phyloP scores from a whole-genome alignment of 2,888 invertebrate genomes.

The Prosopocoilus inquinatus region DNA sequence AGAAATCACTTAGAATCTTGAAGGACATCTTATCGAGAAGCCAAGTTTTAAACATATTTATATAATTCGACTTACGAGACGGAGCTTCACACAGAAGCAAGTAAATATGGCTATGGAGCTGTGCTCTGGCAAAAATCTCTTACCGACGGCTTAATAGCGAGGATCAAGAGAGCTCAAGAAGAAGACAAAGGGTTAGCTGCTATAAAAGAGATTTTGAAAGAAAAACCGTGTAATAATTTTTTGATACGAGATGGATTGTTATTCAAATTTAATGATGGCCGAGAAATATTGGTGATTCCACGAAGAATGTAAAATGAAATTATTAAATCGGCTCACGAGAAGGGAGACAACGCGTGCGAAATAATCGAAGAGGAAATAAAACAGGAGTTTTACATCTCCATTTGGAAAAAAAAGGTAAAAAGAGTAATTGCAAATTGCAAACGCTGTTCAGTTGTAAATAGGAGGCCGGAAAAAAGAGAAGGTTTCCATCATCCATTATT shows the following conservation, averaged over 20 bases:
- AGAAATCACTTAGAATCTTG: too few relatives aligned
- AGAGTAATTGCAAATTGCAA: constrained; percentile 10
- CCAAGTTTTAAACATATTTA: too few relatives aligned
- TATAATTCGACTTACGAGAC: too few relatives aligned
- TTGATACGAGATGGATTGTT: neutral
- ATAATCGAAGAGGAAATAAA: constrained; percentile 27
- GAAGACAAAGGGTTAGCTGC: neutral
- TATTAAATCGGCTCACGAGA: constrained; percentile 20
- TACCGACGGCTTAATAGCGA: too few relatives aligned
- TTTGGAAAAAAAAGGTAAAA: constrained; percentile 22
- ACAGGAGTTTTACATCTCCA: constrained; percentile 26
- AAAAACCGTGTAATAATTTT: neutral
- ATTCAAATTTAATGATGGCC: constrained; percentile 13
- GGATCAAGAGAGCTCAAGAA: neutral
- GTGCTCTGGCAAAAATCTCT: too few relatives aligned
- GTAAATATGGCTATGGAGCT: too few relatives aligned
- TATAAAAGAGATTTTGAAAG: neutral
- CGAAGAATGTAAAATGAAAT: constrained; percentile 21
- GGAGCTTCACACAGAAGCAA: too few relatives aligned
- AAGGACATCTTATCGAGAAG: too few relatives aligned
- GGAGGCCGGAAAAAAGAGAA: constrained; percentile 19
- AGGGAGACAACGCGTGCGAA: constrained; percentile 23
- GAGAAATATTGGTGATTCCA: constrained; percentile 24
- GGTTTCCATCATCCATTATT: constrained; percentile 9
- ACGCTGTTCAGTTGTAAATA: constrained; percentile 25